phyloP scores from a whole-genome alignment of 2,888 invertebrate genomes.

The Liposcelis brunnea region DNA sequence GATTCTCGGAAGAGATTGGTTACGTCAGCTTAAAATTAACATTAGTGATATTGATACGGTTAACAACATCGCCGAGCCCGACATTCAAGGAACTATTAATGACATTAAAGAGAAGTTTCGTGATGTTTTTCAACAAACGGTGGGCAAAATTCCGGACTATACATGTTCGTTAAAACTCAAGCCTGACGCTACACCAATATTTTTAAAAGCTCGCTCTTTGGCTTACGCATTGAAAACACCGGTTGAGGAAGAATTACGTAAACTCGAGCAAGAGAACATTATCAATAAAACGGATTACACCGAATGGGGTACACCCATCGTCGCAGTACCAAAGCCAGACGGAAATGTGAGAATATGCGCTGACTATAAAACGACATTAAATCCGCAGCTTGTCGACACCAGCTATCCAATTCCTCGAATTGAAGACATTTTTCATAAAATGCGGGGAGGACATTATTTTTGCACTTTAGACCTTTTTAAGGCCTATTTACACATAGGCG shows the following conservation, averaged over 20 bases:
- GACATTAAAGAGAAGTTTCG: neutral
- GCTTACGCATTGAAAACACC: neutral
- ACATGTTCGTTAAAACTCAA: conserved; percentile 4
- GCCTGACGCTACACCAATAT: conserved; percentile 6
- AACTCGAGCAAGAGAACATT: neutral
- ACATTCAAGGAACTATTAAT: neutral
- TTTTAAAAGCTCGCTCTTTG: neutral
- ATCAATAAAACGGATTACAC: neutral
- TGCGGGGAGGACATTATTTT: neutral
- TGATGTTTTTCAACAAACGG: conserved; percentile 1
- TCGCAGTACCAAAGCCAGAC: neutral
- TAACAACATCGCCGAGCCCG: neutral
- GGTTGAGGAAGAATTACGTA: neutral
- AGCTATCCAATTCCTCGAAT: neutral
- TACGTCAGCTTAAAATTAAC: neutral
- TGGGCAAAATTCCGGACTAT: conserved; percentile 5
- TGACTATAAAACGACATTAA: neutral
- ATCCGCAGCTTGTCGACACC: neutral
- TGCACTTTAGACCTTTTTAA: conserved; percentile 8
- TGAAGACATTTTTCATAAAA: neutral
- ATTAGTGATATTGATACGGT: neutral
- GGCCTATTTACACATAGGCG: conserved; percentile 5
- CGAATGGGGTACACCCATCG: conserved; percentile 1
- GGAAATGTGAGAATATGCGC: neutral
- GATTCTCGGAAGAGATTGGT: conserved; percentile 10